Evolutionary conservation across 2,797 vertebrate genomes (phyloP).

Genomic region (Sarcoramphus papa): DNA sequence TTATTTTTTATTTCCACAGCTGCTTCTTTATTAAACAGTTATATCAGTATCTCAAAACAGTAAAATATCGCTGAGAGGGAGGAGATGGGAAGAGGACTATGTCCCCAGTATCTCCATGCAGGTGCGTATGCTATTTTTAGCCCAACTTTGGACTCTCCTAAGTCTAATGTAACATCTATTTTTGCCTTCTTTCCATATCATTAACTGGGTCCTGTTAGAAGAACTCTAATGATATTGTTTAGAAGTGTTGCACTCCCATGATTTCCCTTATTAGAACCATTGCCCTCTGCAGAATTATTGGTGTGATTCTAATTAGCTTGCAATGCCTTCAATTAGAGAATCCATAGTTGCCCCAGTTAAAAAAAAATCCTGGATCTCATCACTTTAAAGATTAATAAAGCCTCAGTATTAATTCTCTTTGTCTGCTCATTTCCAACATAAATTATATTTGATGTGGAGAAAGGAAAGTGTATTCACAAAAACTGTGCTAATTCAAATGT

Average conservation of each 20-base stretch:
- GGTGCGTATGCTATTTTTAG: neutral
- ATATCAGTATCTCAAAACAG: neutral
- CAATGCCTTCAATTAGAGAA: neutral
- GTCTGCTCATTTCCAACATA: neutral
- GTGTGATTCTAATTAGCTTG: neutral
- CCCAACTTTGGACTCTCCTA: neutral
- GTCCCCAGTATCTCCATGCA: neutral
- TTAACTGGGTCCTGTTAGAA: neutral
- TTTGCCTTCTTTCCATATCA: neutral
- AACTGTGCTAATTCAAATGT: neutral
- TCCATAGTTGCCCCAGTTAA: neutral
- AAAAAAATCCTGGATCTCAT: neutral
- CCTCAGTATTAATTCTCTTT: neutral
- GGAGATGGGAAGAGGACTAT: neutral
- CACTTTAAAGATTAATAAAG: constrained; percentile 3
- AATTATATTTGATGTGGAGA: neutral
- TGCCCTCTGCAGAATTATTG: neutral
- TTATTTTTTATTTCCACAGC: neutral
- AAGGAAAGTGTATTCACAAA: neutral
- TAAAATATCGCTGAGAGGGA: neutral
- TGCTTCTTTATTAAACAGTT: neutral
- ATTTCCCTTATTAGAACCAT: neutral
- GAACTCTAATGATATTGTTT: neutral
- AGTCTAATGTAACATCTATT: neutral
- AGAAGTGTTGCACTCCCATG: neutral